Base-by-base conservation (phyloP, 2,888 invertebrate genomes). In the Sarcophaga rosellei region DNA sequence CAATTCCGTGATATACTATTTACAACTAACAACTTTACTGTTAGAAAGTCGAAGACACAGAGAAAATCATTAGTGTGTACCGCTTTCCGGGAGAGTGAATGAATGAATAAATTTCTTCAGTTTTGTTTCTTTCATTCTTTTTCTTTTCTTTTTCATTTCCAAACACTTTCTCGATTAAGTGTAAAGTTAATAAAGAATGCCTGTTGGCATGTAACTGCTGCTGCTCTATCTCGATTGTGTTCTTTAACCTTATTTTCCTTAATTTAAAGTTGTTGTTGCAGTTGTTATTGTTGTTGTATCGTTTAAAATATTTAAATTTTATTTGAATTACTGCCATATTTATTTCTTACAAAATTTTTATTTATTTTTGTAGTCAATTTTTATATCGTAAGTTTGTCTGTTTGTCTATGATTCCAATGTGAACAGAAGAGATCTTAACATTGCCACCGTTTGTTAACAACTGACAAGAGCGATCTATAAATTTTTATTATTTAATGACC, bases 141-240 rank as follows among this genome's bases (percentile, higher is more conserved):
- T 35, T 35, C 4, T 25, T 25, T 25, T 25, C 4, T 25, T 4
- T 25, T 25, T 23, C 23, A 23, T 23, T 23, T 25, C 25, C 3
- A 25, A 25, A 25, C 35, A 35, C 35, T 35, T 35, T 35, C 35
- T 35, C 35, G 6, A 6, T 6, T 47, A 15, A 47, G 47, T 15
- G 69, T 59, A 77, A 77, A 68, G 11, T 69, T 20, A 68, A 68
- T 23, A 17, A 65, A 17, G 47, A 47, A 47, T 47, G 47, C 47
- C 89, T 89, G 88, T 80, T 90, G 90, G 90, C 89, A 89, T 91
- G 89, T 88, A 89, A 91, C 90, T 91, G 89, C 90, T 81, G 80
- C 73, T 69, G n/a, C 45, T 23, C 15, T 12, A n/a, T 59, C 21
- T 44, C 1, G 15, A n/a, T 47, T 63, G 35, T 70, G 63, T 61